phyloP scores from a whole-genome alignment of 2,888 invertebrate genomes.

The Tachystola acroxantha region DNA sequence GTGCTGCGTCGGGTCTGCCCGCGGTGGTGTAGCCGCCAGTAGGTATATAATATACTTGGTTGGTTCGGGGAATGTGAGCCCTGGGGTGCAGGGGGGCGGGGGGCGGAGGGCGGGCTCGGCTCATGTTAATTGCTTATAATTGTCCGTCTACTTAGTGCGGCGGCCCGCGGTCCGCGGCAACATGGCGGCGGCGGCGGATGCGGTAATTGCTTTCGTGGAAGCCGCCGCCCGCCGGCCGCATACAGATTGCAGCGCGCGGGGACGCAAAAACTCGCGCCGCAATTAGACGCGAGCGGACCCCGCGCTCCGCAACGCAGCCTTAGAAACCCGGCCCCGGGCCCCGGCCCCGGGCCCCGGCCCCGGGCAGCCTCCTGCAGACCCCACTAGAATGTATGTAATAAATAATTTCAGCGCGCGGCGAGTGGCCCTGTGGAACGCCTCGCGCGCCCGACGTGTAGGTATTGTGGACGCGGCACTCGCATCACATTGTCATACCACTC shows the following conservation, averaged over 20 bases:
- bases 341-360: constrained; percentile 1
- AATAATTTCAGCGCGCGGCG: background rate
- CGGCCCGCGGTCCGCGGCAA: constrained; percentile 16
- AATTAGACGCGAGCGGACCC: constrained; percentile 39
- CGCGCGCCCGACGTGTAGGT: too few species aligned
- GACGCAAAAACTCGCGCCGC: constrained; percentile 49
- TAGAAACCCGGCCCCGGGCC: constrained; percentile 3
- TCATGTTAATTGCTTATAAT: constrained; percentile 57
- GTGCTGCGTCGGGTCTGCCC: too few species aligned
- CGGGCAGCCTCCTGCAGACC: too few species aligned
- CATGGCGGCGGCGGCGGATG: constrained; percentile 40
- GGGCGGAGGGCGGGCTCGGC: constrained; percentile 13
- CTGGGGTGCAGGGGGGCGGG: too few species aligned
- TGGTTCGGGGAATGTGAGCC: too few species aligned
- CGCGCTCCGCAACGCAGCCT: constrained; percentile 5
- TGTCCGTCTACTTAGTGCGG: too few species aligned
- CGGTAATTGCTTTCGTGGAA: constrained; percentile 73
- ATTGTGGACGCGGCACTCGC: too few species aligned
- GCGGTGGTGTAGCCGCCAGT: too few species aligned
- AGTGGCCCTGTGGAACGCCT: background rate
- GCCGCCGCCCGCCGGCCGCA: constrained; percentile 35
- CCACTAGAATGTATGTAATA: too few species aligned
- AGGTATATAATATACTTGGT: too few species aligned
- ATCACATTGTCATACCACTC: too few species aligned
- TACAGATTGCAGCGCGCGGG: constrained; percentile 52